Evolutionary conservation across 2,113 vertebrate genomes (phyloP).

Genomic region (Noctilio leporinus): DNA sequence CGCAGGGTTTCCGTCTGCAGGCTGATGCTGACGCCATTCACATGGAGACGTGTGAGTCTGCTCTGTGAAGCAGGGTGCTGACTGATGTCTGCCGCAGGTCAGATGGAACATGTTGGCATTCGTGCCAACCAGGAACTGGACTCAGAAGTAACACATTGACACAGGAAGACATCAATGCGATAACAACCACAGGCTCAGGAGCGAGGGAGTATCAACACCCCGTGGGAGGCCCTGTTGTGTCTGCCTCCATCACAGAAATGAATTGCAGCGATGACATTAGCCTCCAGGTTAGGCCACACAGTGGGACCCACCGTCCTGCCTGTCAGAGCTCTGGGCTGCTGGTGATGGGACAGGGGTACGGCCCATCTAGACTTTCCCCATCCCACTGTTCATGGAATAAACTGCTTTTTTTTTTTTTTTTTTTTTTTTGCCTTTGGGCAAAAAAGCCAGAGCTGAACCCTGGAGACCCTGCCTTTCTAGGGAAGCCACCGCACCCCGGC

Average conservation of each 20-base stretch:
- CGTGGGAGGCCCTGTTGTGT: not conserved
- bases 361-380: not conserved
- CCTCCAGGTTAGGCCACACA: not conserved
- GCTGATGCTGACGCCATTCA: not conserved
- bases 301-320: not conserved
- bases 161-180: not conserved
- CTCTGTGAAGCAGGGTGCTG: not conserved
- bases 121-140: not conserved
- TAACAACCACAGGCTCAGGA: not conserved
- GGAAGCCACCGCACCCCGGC: not conserved
- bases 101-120: not conserved
- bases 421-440: not conserved
- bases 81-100: not conserved
- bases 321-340: not conserved
- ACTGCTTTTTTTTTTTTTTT: not conserved
- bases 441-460: not conserved
- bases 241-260: not conserved
- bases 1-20: not conserved
- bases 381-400: not conserved
- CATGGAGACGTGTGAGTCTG: not conserved
- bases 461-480: not conserved
- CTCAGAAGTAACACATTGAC: not conserved
- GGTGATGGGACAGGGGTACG: not conserved
- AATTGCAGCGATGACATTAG: not conserved
- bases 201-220: not conserved